Evolutionary conservation across 2,888 invertebrate genomes (phyloP).

Genomic region (Malachius bipustulatus): DNA sequence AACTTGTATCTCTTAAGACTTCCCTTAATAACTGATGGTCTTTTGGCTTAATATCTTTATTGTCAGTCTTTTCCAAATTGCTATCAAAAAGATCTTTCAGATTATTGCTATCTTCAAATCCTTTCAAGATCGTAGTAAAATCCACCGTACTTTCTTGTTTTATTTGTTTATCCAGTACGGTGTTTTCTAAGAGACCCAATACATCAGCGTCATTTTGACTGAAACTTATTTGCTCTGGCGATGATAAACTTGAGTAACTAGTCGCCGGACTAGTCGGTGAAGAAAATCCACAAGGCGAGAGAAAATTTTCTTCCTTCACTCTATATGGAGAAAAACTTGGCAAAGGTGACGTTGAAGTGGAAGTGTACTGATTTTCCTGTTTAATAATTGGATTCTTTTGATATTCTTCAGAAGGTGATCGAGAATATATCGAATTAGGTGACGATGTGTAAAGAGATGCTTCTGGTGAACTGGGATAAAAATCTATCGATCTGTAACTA

Average conservation of each 20-base stretch:
- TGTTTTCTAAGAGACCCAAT: slow-evolving; percentile 26
- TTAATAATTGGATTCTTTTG: slow-evolving; percentile 33
- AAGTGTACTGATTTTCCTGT: slow-evolving; percentile 45
- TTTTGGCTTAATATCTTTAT: slow-evolving; percentile 34
- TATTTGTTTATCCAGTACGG: slow-evolving; percentile 29
- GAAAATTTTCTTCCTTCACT: slow-evolving; percentile 32
- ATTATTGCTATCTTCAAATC: slow-evolving; percentile 35
- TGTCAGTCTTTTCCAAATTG: slow-evolving; percentile 20
- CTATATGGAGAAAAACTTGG: slow-evolving; percentile 39
- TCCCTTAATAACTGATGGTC: slow-evolving; percentile 70
- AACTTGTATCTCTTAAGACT: slow-evolving; percentile 71
- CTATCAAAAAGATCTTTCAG: slow-evolving; percentile 22
- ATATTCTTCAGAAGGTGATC: slow-evolving; percentile 43
- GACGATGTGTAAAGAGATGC: slow-evolving; percentile 42
- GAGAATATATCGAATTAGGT: slow-evolving; percentile 41
- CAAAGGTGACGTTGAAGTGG: slow-evolving; percentile 40
- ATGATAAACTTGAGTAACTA: slow-evolving; percentile 25
- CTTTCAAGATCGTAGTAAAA: slow-evolving; percentile 47
- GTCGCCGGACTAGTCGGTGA: slow-evolving; percentile 35
- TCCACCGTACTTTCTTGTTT: slow-evolving; percentile 51
- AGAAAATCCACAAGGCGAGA: slow-evolving; percentile 37
- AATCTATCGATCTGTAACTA: slow-evolving; percentile 40
- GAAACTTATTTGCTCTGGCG: slow-evolving; percentile 22
- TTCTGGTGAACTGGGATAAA: slow-evolving; percentile 39
- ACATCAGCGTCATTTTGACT: slow-evolving; percentile 25